Percentiles rank a stretch among this genome's conserved stretches.
These are phyloP conservation scores for Drosophila ironensis DNA, from an alignment of 1,140 invertebrate species.

Conservation along the genomic window DNA sequence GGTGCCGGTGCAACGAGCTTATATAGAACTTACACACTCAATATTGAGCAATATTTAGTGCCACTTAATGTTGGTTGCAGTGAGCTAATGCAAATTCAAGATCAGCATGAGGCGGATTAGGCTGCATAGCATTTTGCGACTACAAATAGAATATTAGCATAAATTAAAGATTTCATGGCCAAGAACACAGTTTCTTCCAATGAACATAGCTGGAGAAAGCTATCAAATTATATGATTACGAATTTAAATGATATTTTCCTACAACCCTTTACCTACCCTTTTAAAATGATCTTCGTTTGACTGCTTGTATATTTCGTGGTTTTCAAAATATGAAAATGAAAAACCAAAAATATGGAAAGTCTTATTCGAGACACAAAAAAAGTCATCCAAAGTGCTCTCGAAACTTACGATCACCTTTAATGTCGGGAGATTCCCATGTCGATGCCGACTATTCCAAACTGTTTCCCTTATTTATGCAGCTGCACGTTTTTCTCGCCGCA, in stretches of 20 bases:
- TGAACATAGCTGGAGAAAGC: no score
- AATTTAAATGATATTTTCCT: no score
- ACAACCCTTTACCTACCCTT: no score
- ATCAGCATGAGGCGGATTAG: not conserved
- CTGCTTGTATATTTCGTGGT: no score
- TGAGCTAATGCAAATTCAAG: not conserved
- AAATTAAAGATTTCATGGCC: no score
- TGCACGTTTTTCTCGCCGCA: constrained; percentile 50
- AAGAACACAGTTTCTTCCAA: no score
- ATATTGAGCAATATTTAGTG: constrained; percentile 1
- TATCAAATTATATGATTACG: no score
- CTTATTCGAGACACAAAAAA: not conserved
- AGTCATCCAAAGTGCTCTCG: not conserved
- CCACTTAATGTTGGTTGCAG: not conserved
- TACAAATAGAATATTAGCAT: no score
- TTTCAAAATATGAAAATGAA: no score
- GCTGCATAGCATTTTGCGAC: no score
- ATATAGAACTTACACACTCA: constrained; percentile 32
- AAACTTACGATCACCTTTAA: constrained; percentile 22
- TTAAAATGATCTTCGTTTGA: no score
- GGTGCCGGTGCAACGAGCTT: constrained; percentile 7
- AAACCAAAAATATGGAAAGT: no score
- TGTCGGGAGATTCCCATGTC: constrained; percentile 22
- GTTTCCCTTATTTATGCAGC: constrained; percentile 68
- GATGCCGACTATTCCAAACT: constrained; percentile 16